These are phyloP conservation scores for Sarcoramphus papa DNA, from an alignment of 2,797 vertebrate species.

Conservation along the genomic window DNA sequence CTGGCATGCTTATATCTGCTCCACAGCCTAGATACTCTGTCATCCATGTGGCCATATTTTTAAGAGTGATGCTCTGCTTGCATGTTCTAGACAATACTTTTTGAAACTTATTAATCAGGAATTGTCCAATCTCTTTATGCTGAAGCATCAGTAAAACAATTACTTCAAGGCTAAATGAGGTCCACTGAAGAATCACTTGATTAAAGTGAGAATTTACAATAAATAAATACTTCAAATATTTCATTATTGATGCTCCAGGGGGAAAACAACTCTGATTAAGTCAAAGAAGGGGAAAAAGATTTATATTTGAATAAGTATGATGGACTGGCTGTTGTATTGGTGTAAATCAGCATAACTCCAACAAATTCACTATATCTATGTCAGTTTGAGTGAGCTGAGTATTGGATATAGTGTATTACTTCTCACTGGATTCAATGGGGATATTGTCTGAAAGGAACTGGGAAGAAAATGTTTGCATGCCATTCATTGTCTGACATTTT, in stretches of 20 bases:
- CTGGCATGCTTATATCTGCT: background rate
- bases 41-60: background rate
- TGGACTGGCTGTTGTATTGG: background rate
- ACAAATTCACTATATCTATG: background rate
- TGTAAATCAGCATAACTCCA: background rate
- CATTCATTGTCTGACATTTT: background rate
- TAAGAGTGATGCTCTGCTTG: background rate
- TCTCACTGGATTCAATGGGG: background rate
- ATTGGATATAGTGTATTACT: background rate
- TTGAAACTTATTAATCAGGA: conserved; percentile 45
- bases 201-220: conserved; percentile 52
- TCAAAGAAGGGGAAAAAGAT: conserved; percentile 16
- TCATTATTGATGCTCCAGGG: conserved; percentile 28
- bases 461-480: background rate
- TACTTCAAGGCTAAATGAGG: conserved; percentile 37
- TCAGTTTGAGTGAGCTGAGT: background rate
- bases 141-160: conserved; percentile 55
- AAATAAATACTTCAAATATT: conserved; percentile 58
- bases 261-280: conserved; percentile 47
- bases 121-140: conserved; percentile 25
- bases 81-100: conserved; percentile 41
- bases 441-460: background rate
- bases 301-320: conserved; percentile 30
- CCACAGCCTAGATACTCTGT: background rate
- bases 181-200: conserved; percentile 53